phyloP scores from a whole-genome alignment of 2,113 vertebrate genomes.

The Sinocyclocheilus rhinocerous region DNA sequence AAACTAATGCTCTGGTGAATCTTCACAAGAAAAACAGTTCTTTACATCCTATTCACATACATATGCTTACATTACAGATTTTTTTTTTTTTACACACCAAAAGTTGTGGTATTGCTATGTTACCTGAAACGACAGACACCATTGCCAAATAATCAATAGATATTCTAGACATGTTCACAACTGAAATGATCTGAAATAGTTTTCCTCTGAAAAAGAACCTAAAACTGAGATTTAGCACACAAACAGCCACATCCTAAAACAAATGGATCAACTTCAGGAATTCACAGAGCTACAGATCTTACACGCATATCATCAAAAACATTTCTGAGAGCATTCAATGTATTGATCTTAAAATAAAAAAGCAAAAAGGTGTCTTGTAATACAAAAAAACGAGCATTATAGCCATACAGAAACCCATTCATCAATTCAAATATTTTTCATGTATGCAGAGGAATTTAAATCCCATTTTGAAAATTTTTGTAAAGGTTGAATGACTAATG shows the following conservation, averaged over 20 bases:
- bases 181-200: neutral
- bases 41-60: slow-evolving; percentile 29
- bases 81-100: neutral
- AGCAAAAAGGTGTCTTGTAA: neutral
- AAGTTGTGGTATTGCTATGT: slow-evolving; percentile 40
- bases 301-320: neutral
- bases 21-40: slow-evolving; percentile 9
- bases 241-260: neutral
- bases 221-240: neutral
- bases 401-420: neutral
- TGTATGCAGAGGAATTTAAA: neutral
- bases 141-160: neutral
- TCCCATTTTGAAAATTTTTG: neutral
- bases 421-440: neutral
- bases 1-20: neutral
- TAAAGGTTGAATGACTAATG: neutral
- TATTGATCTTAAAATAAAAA: neutral
- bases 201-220: neutral
- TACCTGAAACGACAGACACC: slow-evolving; percentile 5
- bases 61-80: slow-evolving; percentile 6
- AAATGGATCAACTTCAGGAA: neutral
- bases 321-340: neutral
- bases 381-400: neutral
- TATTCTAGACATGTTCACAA: slow-evolving; percentile 26
- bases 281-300: neutral